Evolutionary conservation across 1,140 invertebrate genomes (phyloP), one percentile per base, ranked within the genome.

Genomic region (Drosophila navojoa): DNA sequence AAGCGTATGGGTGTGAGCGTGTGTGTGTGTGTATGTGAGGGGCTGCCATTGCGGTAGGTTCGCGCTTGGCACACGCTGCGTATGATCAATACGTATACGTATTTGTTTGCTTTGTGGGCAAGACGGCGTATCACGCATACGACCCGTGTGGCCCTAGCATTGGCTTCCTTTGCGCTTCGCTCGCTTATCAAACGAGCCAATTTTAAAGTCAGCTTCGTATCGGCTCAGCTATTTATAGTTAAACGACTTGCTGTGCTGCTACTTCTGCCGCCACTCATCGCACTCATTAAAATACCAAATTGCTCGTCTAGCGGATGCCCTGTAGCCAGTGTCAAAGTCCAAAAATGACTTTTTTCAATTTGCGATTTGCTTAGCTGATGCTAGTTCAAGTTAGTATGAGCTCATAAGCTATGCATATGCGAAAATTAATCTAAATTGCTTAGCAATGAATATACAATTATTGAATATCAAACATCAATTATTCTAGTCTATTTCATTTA

Each of bases 31-130:
- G 35, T 67, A 10, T 53, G 44, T 57, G 22, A 45, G 35, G 44
- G 38, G 29, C 15, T 49, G 69, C 62, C 60, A 77, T 81, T 87
- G 82, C 76, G 82, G 82, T 87, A 87, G 82, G 82, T 87, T 87
- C 82, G 68, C 42, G 15, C 40, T 25, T 55, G 58, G 57, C 64
- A 47, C 77, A 80, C 47, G 47, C 74, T 45, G 74, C 81, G 81
- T 81, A 77, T 86, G 84, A 71, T 72, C 80, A 71, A 86, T 58
- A 38, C 29, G 63, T 49, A 16, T 52, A 27, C 66, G 7, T 5
- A 22, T 38, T 38, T 11, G 10, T 11, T 7, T 29, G 27, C 13
- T 53, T 32, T 53, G 4, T 49, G 5, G 32, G 10, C 32, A 19
- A 35, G 13, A 25, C 29, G 1, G 4, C 52, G 47, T 44, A 60